Conservation (phyloP, 2,797 vertebrate species). For the Bradypus variegatus region DNA sequence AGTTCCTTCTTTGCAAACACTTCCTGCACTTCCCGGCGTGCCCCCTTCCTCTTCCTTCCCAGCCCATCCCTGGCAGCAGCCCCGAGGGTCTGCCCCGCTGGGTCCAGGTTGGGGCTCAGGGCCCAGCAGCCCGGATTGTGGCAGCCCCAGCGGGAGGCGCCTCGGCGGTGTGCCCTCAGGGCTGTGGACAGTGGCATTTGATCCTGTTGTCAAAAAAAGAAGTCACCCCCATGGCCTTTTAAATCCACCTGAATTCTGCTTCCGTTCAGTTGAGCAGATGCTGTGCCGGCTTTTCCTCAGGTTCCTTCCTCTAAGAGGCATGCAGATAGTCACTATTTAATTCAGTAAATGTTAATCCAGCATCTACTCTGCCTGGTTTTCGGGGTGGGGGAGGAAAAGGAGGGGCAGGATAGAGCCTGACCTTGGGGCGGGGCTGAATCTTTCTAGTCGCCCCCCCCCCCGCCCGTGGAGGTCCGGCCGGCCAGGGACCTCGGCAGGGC, state of each 20-base stretch:
- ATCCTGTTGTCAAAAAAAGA: background rate
- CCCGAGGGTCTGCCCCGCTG: background rate
- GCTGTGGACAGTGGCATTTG: background rate
- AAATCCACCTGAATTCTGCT: background rate
- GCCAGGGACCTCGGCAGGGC: background rate
- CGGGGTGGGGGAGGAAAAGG: background rate
- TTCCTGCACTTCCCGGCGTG: background rate
- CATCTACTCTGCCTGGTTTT: background rate
- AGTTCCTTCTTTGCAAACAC: background rate
- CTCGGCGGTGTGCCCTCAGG: background rate
- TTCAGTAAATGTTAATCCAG: background rate
- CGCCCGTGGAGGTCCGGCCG: no score
- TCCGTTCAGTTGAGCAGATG: background rate
- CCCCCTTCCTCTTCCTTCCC: background rate
- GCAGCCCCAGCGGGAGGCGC: background rate
- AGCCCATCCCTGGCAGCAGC: background rate
- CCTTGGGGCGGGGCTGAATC: background rate
- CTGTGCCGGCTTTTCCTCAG: background rate
- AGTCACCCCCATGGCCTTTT: background rate
- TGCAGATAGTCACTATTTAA: background rate
- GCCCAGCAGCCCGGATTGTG: rapidly evolving
- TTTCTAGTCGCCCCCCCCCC: background rate
- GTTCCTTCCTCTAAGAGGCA: background rate
- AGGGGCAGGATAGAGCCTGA: background rate
- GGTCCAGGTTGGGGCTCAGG: background rate